phyloP scores from a whole-genome alignment of 2,888 invertebrate genomes.

The Acronicta leporina region DNA sequence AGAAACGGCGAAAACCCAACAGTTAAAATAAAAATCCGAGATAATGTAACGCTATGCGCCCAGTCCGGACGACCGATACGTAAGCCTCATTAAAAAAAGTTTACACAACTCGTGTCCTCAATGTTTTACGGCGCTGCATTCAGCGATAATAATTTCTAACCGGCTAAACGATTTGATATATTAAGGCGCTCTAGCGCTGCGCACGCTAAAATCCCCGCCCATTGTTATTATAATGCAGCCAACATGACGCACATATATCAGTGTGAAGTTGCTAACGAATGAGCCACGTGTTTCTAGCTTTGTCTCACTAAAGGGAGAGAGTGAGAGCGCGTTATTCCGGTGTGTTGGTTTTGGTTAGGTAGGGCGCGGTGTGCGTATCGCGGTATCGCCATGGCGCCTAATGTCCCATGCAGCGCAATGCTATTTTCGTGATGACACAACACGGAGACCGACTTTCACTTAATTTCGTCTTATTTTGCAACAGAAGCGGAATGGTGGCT shows the following conservation, averaged over 20 bases:
- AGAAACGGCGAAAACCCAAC: slow-evolving; percentile 52
- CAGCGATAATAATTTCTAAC: slow-evolving; percentile 35
- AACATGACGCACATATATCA: slow-evolving; percentile 82
- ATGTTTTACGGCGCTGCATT: slow-evolving; percentile 60
- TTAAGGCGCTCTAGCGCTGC: slow-evolving; percentile 71
- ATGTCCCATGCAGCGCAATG: slow-evolving; percentile 48
- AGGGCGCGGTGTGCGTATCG: slow-evolving; percentile 47
- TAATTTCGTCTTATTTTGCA: slow-evolving; percentile 59
- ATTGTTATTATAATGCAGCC: slow-evolving; percentile 88
- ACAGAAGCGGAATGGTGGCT: slow-evolving; percentile 43
- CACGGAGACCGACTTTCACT: slow-evolving; percentile 65
- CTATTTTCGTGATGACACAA: slow-evolving; percentile 66
- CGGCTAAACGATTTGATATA: not conserved
- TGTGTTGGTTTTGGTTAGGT: slow-evolving; percentile 24
- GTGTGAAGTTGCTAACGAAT: slow-evolving; percentile 74
- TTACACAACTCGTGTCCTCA: slow-evolving; percentile 77
- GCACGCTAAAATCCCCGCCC: slow-evolving; percentile 66
- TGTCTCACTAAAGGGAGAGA: slow-evolving; percentile 55
- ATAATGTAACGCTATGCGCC: slow-evolving; percentile 71
- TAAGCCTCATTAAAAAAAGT: slow-evolving; percentile 83
- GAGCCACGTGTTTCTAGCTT: slow-evolving; percentile 58
- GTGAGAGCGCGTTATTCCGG: slow-evolving; percentile 54
- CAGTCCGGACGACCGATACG: slow-evolving; percentile 77
- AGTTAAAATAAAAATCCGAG: slow-evolving; percentile 62
- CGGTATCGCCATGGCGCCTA: slow-evolving; percentile 41